Conservation (phyloP, 1,140 invertebrate species). For the Drosophila erecta region DNA sequence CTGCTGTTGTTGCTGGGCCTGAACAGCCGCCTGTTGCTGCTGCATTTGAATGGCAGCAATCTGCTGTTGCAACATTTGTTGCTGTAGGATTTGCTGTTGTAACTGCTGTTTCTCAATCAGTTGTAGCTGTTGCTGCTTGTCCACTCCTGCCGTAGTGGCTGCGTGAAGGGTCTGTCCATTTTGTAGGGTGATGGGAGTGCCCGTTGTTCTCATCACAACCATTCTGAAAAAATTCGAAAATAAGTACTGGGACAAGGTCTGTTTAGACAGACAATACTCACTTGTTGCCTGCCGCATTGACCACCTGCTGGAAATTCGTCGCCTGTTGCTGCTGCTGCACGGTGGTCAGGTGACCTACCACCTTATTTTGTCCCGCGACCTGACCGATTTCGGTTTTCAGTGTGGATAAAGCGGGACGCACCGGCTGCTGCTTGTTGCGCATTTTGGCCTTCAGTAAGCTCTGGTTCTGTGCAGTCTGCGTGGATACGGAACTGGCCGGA, state of each 20-base stretch:
- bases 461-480: conserved; percentile 87
- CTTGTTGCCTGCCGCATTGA: conserved; percentile 80
- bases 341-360: conserved; percentile 44
- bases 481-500: conserved; percentile 90
- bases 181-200: conserved; percentile 79
- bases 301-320: conserved; percentile 84
- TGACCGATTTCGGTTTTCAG: conserved; percentile 88
- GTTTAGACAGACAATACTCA: conserved; percentile 19
- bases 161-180: conserved; percentile 77
- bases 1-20: conserved; percentile 69
- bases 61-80: conserved; percentile 72
- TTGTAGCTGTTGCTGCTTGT: conserved; percentile 68
- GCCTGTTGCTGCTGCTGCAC: conserved; percentile 64
- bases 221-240: conserved; percentile 54
- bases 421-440: conserved; percentile 85
- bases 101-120: conserved; percentile 69
- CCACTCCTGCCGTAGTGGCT: conserved; percentile 49
- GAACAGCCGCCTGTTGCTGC: conserved; percentile 35
- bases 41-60: conserved; percentile 47
- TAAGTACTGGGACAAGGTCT: conserved; percentile 4
- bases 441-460: conserved; percentile 79
- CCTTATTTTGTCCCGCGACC: conserved; percentile 85
- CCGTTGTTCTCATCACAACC: conserved; percentile 82
- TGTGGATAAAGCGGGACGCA: conserved; percentile 87
- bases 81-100: conserved; percentile 64